Conservation (phyloP, 1,140 invertebrate genomes). For the Panagrolaimus sp. region DNA sequence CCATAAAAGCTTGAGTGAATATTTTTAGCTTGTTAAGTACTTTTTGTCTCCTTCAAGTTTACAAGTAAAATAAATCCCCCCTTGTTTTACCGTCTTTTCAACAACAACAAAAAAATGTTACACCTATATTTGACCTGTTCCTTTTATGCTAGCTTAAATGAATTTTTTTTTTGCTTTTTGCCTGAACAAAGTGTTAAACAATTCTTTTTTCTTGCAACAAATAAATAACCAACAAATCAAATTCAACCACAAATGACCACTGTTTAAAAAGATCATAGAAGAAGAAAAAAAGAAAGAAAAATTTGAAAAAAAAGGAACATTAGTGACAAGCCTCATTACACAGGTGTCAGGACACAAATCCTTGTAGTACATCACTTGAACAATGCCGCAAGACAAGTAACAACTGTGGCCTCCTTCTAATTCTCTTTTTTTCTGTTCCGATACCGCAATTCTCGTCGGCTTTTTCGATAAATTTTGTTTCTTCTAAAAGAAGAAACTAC, state of each 20-base stretch:
- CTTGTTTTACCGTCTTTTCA: too few species aligned
- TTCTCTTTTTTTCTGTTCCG: background rate
- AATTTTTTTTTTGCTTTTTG: too few species aligned
- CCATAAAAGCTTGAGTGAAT: conserved; percentile 6
- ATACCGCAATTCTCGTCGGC: conserved; percentile 9
- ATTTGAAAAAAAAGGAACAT: background rate
- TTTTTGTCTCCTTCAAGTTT: too few species aligned
- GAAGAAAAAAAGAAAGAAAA: background rate
- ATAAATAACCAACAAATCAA: conserved; percentile 10
- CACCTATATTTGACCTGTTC: too few species aligned
- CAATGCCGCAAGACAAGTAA: conserved; percentile 11
- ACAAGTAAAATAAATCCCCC: too few species aligned
- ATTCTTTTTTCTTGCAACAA: background rate
- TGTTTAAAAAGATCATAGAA: background rate
- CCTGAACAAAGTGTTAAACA: too few species aligned
- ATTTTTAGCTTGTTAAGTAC: conserved; percentile 10
- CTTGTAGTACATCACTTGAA: conserved; percentile 14
- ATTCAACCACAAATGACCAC: conserved; percentile 11
- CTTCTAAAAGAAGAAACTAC: background rate
- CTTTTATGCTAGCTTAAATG: too few species aligned
- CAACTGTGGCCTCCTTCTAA: conserved; percentile 7
- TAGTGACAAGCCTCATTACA: conserved; percentile 8
- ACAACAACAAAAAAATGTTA: too few species aligned
- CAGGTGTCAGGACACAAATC: conserved; percentile 14
- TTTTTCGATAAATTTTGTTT: conserved; percentile 2